Evolutionary conservation across 2,797 vertebrate species (phyloP), one percentile per base, ranked within the genome.

Genomic region (Poecilia velifera): DNA sequence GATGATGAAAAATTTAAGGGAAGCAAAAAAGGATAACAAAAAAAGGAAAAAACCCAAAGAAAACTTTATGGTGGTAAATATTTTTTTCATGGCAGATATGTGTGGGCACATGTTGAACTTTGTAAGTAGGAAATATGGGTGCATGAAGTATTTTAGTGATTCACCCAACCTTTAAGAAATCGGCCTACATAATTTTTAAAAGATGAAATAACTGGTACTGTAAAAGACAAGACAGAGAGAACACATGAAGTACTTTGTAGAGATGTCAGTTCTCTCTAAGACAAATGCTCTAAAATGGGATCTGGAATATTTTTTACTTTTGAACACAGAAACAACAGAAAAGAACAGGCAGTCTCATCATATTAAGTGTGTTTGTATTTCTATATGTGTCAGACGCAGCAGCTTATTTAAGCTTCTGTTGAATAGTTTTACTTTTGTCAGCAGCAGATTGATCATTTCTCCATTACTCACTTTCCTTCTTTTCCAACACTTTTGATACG

Each of bases 321-420:
- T 39, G 16, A 39, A 39, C 9, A 66, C 1, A 8, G 34, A 39
- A 64, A 64, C 10, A 36, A 18, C 31, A 36, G 34, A 22, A 39
- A 1, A 64, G 6, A 66, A 66, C 9, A 66, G 18, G 18, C 36
- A 39, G 8, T 66, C 13, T 66, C 36, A 20, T 25, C 7, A 9
- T 39, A 72, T 55, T 31, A 20, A 59, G 45, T 62, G 51, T 49
- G 83, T 77, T 86, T 82, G 77, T 86, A 73, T 53, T 74, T 34
- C 6, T 22, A 76, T 70, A 88, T 53, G 66, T 85, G 84, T 90
- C 84, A 87, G 74, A 84, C 76, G 84, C 78, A 81, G 74, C 82
- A 75, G 74, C 10, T 86, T 66, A 16, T 72, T 90, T 9, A 41
- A 79, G 90, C 94, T 94, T 92, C 93, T 91, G 86, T 90, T 79